Base-by-base conservation (phyloP, 2,113 vertebrate species). In the Baryphthengus martii region DNA sequence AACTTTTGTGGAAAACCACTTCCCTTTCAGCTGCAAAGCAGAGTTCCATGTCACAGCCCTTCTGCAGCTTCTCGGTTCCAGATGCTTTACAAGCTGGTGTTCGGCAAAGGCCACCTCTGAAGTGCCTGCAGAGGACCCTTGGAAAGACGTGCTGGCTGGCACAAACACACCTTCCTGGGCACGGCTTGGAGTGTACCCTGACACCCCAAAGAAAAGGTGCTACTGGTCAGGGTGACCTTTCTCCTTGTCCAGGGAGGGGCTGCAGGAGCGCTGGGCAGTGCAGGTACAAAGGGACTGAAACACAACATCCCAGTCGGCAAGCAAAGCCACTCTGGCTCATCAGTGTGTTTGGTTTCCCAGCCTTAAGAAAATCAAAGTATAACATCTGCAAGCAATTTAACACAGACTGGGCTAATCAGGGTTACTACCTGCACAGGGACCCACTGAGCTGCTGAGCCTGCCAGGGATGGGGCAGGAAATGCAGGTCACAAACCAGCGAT, bases 391-490 rank as follows among this genome's bases (percentile, higher is more conserved):
- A 2, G 21, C 21, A 7, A 29, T n/a, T 61, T n/a, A 14, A 14
- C 0, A 1, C 10, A 26, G 40, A 12, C 29, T 45, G 10, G 50
- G 50, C 50, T 6, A 3, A 25, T 7, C 24, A 21, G 17, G 19
- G 49, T 45, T 13, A 10, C 44, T 42, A 11, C 58, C 67, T 4
- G 23, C 33, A 12, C 10, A 2, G 1, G 6, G 44, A 17, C 5
- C 47, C 18, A 21, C 45, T 8, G 33, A 47, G 49, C 13, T 33
- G 44, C 62, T 1, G 35, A n/a, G 44, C 62, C 61, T 21, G 40
- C 39, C 18, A 4, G 61, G 1, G n/a, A n/a, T n/a, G n/a, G n/a
- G 3, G 42, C 20, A 11, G n/a, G 58, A 6, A 1, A 4, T 2
- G 26, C 29, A 3, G 11, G 4, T 9, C 3, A 8, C 49, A 8